These are phyloP conservation scores for Danaus chrysippus DNA, from an alignment of 2,888 invertebrate genomes.

Conservation along the genomic window DNA sequence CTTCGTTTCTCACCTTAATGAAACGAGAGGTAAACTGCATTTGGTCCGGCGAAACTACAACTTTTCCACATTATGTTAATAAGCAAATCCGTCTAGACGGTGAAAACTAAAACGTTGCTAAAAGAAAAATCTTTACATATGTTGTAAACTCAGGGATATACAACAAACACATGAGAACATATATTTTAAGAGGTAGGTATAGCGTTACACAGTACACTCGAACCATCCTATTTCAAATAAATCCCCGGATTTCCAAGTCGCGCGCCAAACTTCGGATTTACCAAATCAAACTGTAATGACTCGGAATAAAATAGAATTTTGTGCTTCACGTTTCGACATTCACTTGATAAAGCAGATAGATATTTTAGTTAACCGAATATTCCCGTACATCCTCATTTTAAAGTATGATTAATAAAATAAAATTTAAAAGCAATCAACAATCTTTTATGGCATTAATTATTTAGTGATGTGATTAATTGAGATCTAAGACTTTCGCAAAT, in stretches of 20 bases:
- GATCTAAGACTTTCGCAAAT: too few species aligned
- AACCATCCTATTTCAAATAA: conserved; percentile 33
- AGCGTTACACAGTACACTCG: conserved; percentile 23
- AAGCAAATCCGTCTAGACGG: conserved; percentile 8
- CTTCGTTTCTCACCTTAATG: conserved; percentile 1
- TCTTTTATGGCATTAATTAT: too few species aligned
- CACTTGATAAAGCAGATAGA: conserved; percentile 32
- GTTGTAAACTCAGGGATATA: too few species aligned
- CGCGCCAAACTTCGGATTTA: conserved; percentile 33
- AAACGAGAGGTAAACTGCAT: conserved; percentile 6
- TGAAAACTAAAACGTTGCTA: not conserved
- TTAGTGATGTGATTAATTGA: too few species aligned
- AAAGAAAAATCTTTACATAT: conserved; percentile 1
- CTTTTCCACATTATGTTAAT: conserved; percentile 7
- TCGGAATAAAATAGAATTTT: conserved; percentile 33
- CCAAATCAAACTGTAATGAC: conserved; percentile 37
- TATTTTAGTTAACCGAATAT: conserved; percentile 55
- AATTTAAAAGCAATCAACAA: too few species aligned
- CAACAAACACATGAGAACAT: not conserved
- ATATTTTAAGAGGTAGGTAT: conserved; percentile 19
- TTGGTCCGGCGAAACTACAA: conserved; percentile 5
- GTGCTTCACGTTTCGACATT: conserved; percentile 23
- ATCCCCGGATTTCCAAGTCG: conserved; percentile 31
- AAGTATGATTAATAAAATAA: conserved; percentile 4
- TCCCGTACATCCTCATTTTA: conserved; percentile 14